Percentiles rank a stretch among this genome's conserved stretches.
These are phyloP conservation scores for Lasius platythorax DNA, from an alignment of 2,888 invertebrate species.

Conservation along the genomic window DNA sequence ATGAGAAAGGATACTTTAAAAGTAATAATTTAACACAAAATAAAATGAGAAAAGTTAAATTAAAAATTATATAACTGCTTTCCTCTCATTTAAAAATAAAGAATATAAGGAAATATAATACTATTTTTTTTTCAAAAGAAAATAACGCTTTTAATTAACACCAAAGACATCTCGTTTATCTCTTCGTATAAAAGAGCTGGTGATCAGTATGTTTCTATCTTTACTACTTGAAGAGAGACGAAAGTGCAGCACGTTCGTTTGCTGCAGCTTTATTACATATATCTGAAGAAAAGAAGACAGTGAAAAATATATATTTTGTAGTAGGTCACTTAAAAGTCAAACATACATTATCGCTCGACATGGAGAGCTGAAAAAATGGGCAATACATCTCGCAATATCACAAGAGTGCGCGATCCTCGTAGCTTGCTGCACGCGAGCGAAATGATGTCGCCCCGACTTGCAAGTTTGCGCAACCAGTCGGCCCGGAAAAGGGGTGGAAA, in stretches of 20 bases:
- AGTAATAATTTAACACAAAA: background rate
- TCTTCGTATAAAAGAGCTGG: background rate
- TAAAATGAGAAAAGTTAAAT: background rate
- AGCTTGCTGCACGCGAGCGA: conserved; percentile 39
- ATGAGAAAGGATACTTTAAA: background rate
- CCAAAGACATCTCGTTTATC: background rate
- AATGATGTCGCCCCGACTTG: conserved; percentile 60
- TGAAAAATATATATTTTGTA: conserved; percentile 12
- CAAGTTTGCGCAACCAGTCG: conserved; percentile 44
- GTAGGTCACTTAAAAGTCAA: conserved; percentile 1
- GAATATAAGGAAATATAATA: background rate
- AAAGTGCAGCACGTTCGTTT: background rate
- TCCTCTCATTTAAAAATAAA: background rate
- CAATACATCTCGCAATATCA: conserved; percentile 40
- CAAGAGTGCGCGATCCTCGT: conserved; percentile 19
- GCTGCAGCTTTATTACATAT: background rate
- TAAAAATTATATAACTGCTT: background rate
- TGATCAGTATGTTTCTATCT: background rate
- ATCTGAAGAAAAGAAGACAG: background rate
- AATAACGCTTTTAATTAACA: background rate
- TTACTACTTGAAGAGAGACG: background rate
- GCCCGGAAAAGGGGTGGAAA: conserved; percentile 20
- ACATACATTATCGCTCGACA: conserved; percentile 42
- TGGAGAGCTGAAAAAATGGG: conserved; percentile 5
- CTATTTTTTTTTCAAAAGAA: background rate